Conservation (phyloP, 2,797 vertebrate genomes). For the Intellagama lesueurii region DNA sequence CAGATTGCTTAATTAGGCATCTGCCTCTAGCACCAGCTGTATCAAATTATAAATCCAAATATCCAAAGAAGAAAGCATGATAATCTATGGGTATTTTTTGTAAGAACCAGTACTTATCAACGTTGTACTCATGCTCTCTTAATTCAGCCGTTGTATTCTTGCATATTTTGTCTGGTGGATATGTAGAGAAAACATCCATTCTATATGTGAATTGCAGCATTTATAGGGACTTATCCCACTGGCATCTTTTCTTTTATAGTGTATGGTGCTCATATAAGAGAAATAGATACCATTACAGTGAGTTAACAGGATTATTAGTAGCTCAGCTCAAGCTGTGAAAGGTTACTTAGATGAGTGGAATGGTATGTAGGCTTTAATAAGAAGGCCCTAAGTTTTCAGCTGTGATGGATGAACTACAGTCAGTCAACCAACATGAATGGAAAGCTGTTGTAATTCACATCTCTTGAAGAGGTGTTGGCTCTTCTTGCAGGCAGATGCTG, state of each 20-base stretch:
- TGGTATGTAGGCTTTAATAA: background rate
- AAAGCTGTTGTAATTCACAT: conserved; percentile 16
- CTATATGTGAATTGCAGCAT: background rate
- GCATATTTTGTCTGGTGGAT: background rate
- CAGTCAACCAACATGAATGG: conserved; percentile 15
- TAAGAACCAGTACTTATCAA: background rate
- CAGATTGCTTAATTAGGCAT: background rate
- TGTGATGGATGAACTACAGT: conserved; percentile 21
- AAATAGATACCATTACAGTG: conserved; percentile 21
- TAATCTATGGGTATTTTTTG: background rate
- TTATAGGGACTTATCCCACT: background rate
- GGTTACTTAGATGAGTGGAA: background rate
- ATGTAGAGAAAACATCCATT: background rate
- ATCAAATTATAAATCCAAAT: background rate
- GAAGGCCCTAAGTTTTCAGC: conserved; percentile 18
- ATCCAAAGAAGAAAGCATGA: background rate
- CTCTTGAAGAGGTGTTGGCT: background rate
- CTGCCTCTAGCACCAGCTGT: background rate
- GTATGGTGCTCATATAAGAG: background rate
- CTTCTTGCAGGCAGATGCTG: conserved; percentile 44
- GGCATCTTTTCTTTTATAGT: conserved; percentile 7
- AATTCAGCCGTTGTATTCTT: background rate
- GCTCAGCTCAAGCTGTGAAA: background rate
- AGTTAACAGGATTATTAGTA: background rate
- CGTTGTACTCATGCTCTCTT: fast-evolving